Base-by-base conservation (phyloP, 2,113 vertebrate genomes). In the Nannobrachium achirus region DNA sequence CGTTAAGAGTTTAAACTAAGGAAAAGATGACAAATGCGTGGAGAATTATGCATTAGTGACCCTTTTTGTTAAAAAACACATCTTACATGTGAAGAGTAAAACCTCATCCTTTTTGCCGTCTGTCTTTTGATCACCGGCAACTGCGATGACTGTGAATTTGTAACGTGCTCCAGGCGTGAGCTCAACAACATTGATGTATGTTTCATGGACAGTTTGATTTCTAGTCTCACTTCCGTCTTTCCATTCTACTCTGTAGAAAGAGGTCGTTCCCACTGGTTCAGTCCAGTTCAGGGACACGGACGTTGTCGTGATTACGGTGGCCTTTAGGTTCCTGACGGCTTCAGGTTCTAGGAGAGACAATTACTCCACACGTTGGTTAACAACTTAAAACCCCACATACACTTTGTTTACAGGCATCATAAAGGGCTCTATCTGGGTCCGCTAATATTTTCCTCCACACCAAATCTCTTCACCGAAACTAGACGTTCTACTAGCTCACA, bases 211-310 rank as follows among this genome's bases (percentile, higher is more conserved):
- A 42, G 20, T 49, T 25, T 2, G 0, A 40, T 8, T 50, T 14
- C 1, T 9, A 50, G 6, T 38, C 10, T 7, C 16, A 58, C 38
- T 42, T n/a, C 8, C 56, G 41, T 11, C 9, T 10, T 13, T 58
- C 39, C 56, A 58, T 0, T 58, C 56, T 40, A 58, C 39, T 58
- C 55, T 58, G 1, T 42, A 58, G 39, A 41, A 58, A 10, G 39
- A 58, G 0, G 38, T 10, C 38, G 40, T 6, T 58, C 56, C 56
- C n/a, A 16, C 8, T 41, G 70, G 63, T 11, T 52, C 3, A 52
- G 0, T 15, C 72, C 72, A 75, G 42, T 15, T 38, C 63, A 74
- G 56, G 10, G 4, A 38, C n/a, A 61, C 49, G 61, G 57, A 74
- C 3, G 63, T 45, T 55, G 56, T 55, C 18, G 49, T 46, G 49